Percentiles rank a stretch among this genome's conserved stretches.
These are phyloP conservation scores for Fundulus diaphanus DNA, from an alignment of 2,797 vertebrate genomes.

Conservation along the genomic window DNA sequence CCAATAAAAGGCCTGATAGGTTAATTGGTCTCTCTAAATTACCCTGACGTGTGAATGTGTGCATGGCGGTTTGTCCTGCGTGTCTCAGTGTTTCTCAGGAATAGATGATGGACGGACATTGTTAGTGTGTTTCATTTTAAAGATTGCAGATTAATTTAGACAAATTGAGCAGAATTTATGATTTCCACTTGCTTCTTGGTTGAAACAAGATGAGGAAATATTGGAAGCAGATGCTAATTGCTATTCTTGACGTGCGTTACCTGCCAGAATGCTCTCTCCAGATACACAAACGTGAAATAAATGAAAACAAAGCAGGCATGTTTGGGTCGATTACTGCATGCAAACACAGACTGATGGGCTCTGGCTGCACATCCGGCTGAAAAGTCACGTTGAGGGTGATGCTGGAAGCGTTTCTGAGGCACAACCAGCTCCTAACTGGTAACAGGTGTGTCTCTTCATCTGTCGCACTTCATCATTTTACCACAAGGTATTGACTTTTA, in stretches of 20 bases:
- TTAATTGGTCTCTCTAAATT: too few species aligned
- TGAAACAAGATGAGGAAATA: neutral
- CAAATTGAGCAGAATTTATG: neutral
- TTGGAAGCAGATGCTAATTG: too few species aligned
- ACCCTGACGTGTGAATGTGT: too few species aligned
- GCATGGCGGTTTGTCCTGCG: too few species aligned
- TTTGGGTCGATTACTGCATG: neutral
- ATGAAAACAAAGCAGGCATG: neutral
- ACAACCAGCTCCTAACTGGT: neutral
- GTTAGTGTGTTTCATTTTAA: neutral
- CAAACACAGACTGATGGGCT: neutral
- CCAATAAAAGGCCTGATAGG: too few species aligned
- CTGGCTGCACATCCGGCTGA: neutral
- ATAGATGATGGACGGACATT: too few species aligned
- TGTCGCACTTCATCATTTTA: neutral
- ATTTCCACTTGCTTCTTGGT: neutral
- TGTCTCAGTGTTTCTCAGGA: too few species aligned
- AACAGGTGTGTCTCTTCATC: slow-evolving; percentile 48
- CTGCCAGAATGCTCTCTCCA: neutral
- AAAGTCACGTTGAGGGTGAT: slow-evolving; percentile 8
- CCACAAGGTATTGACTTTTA: neutral
- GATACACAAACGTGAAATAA: neutral
- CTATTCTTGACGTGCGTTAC: too few species aligned
- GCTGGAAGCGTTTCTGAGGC: slow-evolving; percentile 20
- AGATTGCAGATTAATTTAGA: neutral